These are phyloP conservation scores for Cyrtorhinus lividipennis DNA, from an alignment of 1,140 invertebrate species.

Conservation along the genomic window DNA sequence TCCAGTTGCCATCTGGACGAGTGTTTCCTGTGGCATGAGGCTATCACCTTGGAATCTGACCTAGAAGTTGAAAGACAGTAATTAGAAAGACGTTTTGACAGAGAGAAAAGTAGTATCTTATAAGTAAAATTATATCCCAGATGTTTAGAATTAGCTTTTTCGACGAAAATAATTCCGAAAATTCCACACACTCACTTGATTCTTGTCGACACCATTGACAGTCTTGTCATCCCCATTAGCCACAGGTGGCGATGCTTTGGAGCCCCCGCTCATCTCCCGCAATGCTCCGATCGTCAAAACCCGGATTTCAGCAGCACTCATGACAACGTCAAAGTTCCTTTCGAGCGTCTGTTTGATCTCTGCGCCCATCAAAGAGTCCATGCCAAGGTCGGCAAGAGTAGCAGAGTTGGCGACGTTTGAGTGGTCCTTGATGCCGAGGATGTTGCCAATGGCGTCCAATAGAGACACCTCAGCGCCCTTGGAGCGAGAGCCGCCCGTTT, in stretches of 20 bases:
- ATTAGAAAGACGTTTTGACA: background rate
- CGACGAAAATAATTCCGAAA: background rate
- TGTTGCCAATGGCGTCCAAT: conserved; percentile 62
- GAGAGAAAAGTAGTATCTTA: conserved; percentile 31
- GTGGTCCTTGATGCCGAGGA: conserved; percentile 70
- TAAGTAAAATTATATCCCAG: conserved; percentile 27
- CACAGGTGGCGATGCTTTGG: background rate
- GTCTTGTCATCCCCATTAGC: background rate
- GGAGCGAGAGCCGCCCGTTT: conserved; percentile 40
- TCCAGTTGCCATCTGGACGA: conserved; percentile 41
- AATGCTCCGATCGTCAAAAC: conserved; percentile 59
- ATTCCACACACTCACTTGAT: background rate
- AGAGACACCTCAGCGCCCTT: conserved; percentile 35
- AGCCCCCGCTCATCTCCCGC: conserved; percentile 36
- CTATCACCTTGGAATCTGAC: conserved; percentile 30
- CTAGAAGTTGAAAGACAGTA: background rate
- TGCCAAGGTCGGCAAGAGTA: conserved; percentile 79
- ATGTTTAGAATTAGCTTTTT: background rate
- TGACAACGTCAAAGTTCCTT: conserved; percentile 72
- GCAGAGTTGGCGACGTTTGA: conserved; percentile 54
- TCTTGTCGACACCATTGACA: background rate
- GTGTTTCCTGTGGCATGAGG: conserved; percentile 46
- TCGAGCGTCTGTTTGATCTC: conserved; percentile 95
- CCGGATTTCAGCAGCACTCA: conserved; percentile 83
- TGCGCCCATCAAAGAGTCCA: conserved; percentile 96